Base-by-base conservation (phyloP, 2,888 invertebrate genomes). In the Chouioia cunea region DNA sequence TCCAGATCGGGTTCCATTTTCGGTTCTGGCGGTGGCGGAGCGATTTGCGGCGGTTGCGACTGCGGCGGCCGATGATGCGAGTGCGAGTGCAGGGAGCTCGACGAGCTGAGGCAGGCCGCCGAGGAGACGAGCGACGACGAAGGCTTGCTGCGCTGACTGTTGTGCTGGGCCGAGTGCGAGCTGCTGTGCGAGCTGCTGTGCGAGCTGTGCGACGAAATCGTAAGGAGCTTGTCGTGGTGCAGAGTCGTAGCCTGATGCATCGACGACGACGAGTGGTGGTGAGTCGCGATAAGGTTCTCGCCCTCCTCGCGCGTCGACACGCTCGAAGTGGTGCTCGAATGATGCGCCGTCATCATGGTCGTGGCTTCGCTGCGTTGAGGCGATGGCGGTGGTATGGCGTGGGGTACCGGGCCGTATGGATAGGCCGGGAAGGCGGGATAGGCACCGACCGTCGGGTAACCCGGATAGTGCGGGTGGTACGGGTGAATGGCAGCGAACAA, bases 321-420 rank as follows among this genome's bases (percentile, higher is more conserved):
- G 18, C 91, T 91, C 77, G 91, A 91, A 27, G 82, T 83, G 0
- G 82, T 82, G 15, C 91, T 91, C 78, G 91, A 91, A 83, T 92
- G 92, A 15, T 91, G 89, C 0, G 88, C 87, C 83, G 91, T 90
- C 80, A 92, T 88, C 81, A 92, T 91, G 0, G 92, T 91, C 65
- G 91, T 91, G 77, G 92, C 91, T 67, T 84, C 83, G 65, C 80
- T 82, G n/a, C 86, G 79, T 81, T 73, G 89, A 78, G 76, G 89
- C 83, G 81, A 84, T 83, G 81, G 85, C 2, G 92, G 92, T 16
- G 92, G 92, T 80, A 92, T 91, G 6, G 92, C 90, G 78, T 92
- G 92, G 1, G 93, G 92, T 72, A 92, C 88, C 0, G 92, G 91
- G 8, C 90, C 91, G 77, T 94, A 91, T 64, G 93, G 89, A 87